Conservation (phyloP, 2,113 vertebrate species). For the Speoplatyrhinus poulsoni region DNA sequence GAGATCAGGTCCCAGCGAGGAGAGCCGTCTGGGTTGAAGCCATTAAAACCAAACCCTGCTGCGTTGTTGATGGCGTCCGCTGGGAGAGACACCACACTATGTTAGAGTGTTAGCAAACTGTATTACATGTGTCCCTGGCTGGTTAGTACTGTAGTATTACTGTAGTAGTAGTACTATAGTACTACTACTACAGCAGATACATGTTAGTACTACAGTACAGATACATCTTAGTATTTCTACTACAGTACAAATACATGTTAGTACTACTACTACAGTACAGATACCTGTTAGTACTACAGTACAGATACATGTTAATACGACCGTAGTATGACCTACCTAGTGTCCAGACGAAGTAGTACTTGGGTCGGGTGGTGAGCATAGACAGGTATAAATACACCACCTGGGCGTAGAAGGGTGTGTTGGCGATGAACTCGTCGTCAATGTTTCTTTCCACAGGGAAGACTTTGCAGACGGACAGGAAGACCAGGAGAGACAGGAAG, state of each 20-base stretch:
- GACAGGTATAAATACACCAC: conserved; percentile 88
- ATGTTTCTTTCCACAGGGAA: conserved; percentile 90
- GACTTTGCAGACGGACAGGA: conserved; percentile 84
- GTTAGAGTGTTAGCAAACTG: neutral
- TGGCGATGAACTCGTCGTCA: conserved; percentile 84
- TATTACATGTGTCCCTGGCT: too few relatives aligned
- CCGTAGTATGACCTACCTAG: conserved; percentile 79
- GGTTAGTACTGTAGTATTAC: too few relatives aligned
- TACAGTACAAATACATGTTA: too few relatives aligned
- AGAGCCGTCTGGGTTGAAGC: conserved; percentile 83
- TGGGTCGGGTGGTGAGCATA: conserved; percentile 91
- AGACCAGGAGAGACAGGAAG: conserved; percentile 85
- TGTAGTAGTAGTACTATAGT: too few relatives aligned
- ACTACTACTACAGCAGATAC: too few relatives aligned
- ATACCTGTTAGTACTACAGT: neutral
- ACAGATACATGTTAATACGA: too few relatives aligned
- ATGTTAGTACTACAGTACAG: too few relatives aligned
- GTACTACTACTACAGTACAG: too few relatives aligned
- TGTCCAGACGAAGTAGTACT: conserved; percentile 97
- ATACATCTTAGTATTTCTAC: too few relatives aligned
- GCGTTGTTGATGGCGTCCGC: conserved; percentile 96
- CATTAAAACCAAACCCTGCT: conserved; percentile 92
- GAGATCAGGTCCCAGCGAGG: conserved; percentile 90
- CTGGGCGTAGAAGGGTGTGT: conserved; percentile 81
- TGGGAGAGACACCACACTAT: conserved; percentile 41